These are phyloP conservation scores for Phaonia tiefii DNA, from an alignment of 2,888 invertebrate genomes.

Conservation along the genomic window DNA sequence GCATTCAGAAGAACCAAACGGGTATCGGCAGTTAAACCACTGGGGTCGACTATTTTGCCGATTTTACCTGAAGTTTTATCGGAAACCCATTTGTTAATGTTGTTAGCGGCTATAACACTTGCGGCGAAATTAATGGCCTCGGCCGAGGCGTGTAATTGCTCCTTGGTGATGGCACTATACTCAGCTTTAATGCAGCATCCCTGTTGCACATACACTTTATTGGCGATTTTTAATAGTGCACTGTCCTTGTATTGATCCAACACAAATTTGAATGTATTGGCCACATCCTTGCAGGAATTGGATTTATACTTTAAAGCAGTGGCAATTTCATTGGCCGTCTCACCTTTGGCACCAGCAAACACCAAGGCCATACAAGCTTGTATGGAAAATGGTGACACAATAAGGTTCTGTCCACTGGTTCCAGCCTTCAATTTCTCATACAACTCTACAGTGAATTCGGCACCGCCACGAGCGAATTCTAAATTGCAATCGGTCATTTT, in stretches of 20 bases:
- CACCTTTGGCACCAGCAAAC: conserved; percentile 86
- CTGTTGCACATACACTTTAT: conserved; percentile 86
- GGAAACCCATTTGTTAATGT: conserved; percentile 92
- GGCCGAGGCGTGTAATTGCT: conserved; percentile 85
- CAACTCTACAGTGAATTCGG: conserved; percentile 74
- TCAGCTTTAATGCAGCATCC: conserved; percentile 82
- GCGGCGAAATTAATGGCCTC: conserved; percentile 85
- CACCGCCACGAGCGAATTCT: conserved; percentile 77
- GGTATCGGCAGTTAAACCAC: conserved; percentile 82
- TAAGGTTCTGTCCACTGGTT: conserved; percentile 83
- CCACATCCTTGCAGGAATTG: conserved; percentile 72
- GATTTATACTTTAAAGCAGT: conserved; percentile 82
- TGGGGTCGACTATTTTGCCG: conserved; percentile 86
- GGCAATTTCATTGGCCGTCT: conserved; percentile 84
- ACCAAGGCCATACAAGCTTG: conserved; percentile 87
- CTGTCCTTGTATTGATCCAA: conserved; percentile 73
- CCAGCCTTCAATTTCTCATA: conserved; percentile 74
- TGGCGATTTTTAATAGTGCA: conserved; percentile 83
- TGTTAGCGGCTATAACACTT: conserved; percentile 81
- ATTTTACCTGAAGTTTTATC: conserved; percentile 91
- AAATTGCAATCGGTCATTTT: conserved; percentile 70
- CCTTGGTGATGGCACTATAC: conserved; percentile 83
- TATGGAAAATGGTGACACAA: conserved; percentile 89
- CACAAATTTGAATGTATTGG: conserved; percentile 73
- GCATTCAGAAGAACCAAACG: conserved; percentile 90